A percentile compares a stretch with the other conserved stretches of the same genome.
Conservation (phyloP, 2,113 vertebrate genomes). For the Vireo altiloquus region DNA sequence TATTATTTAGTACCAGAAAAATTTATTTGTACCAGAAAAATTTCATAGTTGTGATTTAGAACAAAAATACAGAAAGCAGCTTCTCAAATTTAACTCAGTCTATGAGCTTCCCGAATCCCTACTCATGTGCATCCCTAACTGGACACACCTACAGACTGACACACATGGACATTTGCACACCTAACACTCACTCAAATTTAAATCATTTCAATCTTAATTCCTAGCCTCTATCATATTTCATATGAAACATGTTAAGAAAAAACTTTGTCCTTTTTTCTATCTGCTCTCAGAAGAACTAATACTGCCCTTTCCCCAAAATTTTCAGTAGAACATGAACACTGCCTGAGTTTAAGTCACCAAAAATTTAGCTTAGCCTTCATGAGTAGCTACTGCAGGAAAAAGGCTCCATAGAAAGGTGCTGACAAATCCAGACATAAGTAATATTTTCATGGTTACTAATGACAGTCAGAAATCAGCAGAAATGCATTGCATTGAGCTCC, state of each 20-base stretch:
- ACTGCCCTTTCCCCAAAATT: neutral
- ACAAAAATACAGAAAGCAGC: neutral
- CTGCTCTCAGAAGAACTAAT: neutral
- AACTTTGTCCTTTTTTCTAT: neutral
- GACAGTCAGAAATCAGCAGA: neutral
- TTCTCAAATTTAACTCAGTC: neutral
- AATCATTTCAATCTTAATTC: neutral
- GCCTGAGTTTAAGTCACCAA: neutral
- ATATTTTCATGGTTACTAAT: neutral
- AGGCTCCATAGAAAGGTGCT: neutral
- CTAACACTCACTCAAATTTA: neutral
- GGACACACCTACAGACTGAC: neutral
- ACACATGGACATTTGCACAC: neutral
- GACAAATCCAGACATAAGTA: neutral
- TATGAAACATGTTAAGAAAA: neutral
- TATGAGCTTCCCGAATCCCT: neutral
- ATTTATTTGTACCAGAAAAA: neutral
- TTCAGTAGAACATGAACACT: neutral
- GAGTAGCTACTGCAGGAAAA: neutral
- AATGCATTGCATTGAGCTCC: neutral
- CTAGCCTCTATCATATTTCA: neutral
- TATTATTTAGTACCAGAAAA: neutral
- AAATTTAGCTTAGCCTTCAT: neutral
- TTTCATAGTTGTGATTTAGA: neutral
- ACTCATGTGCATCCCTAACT: neutral